Percentiles rank a stretch among this genome's conserved stretches.
Conservation (phyloP, 2,113 vertebrate species). For the Caloenas nicobarica region DNA sequence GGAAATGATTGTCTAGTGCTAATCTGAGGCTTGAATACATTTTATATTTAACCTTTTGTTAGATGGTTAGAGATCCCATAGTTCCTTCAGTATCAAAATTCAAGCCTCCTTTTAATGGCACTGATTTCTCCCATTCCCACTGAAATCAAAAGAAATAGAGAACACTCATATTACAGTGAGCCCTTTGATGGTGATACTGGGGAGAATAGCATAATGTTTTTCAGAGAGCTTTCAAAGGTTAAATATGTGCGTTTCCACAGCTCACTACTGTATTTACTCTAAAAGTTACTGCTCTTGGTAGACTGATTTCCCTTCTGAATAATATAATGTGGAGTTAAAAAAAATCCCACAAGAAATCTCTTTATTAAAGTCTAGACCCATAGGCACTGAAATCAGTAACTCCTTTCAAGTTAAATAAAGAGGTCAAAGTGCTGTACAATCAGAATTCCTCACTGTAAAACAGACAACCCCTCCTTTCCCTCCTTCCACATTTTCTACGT, state of each 20-base stretch:
- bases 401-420: neutral
- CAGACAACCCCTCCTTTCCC: neutral
- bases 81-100: neutral
- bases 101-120: neutral
- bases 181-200: neutral
- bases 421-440: neutral
- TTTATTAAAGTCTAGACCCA: neutral
- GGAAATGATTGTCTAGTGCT: slow-evolving; percentile 35
- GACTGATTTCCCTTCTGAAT: neutral
- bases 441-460: neutral
- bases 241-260: neutral
- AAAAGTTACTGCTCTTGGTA: neutral
- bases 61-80: neutral
- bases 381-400: neutral
- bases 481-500: neutral
- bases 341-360: neutral
- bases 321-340: neutral
- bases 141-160: neutral
- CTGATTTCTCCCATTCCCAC: neutral
- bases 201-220: neutral
- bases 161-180: neutral
- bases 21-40: slow-evolving; percentile 5
- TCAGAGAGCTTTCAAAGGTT: neutral
- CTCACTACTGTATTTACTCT: neutral
- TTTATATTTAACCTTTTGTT: neutral